Evolutionary conservation across 2,113 vertebrate genomes (phyloP).

Genomic region (Oncorhynchus keta): DNA sequence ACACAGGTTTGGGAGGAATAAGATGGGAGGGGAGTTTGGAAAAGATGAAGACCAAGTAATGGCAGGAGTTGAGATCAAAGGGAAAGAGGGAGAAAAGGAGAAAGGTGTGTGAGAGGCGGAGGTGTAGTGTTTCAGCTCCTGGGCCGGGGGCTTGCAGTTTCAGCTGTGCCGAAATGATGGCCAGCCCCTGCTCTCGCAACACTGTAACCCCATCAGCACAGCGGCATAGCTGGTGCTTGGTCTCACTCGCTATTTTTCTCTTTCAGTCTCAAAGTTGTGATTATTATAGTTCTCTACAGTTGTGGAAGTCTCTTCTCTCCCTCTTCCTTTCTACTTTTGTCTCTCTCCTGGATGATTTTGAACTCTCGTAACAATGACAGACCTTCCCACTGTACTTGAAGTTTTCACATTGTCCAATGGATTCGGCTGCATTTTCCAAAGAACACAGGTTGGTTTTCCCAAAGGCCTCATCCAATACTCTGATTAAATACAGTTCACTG

Average conservation of each 20-base stretch:
- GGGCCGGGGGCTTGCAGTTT: slow-evolving; percentile 67
- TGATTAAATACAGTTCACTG: neutral
- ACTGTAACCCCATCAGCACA: slow-evolving; percentile 57
- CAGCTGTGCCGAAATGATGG: slow-evolving; percentile 68
- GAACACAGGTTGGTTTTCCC: neutral
- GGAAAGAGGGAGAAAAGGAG: neutral
- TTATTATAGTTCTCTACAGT: neutral
- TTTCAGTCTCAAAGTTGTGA: neutral
- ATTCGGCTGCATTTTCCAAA: neutral
- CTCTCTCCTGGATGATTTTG: neutral
- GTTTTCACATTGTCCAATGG: neutral
- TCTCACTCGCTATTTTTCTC: neutral
- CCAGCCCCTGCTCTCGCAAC: slow-evolving; percentile 71
- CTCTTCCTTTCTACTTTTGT: neutral
- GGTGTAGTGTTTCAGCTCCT: slow-evolving; percentile 67
- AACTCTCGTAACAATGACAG: neutral
- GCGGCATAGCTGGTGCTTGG: slow-evolving; percentile 33
- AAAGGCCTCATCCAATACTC: neutral
- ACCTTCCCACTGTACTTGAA: neutral
- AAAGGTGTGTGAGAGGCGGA: slow-evolving; percentile 30
- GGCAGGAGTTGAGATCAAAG: slow-evolving; percentile 44
- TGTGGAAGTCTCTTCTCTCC: neutral
- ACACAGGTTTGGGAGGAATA: slow-evolving; percentile 32
- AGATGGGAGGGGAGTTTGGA: neutral
- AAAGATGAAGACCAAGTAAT: slow-evolving; percentile 22